phyloP scores from a whole-genome alignment of 2,888 invertebrate genomes.

The Drosophila yooni region DNA sequence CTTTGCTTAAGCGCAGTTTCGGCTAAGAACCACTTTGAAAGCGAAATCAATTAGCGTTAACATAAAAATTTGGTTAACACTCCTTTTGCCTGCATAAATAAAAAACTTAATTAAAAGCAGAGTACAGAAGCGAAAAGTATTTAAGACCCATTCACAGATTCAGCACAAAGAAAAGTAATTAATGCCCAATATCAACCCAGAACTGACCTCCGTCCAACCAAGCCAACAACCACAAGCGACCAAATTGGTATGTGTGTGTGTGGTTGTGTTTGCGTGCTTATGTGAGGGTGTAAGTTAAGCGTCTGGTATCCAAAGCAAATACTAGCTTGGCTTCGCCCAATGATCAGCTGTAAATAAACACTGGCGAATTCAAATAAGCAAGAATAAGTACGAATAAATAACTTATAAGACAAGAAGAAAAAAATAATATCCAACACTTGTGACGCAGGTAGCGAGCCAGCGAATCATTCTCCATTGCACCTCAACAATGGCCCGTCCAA shows the following conservation, averaged over 20 bases:
- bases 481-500: constrained; percentile 62
- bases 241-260: constrained; percentile 17
- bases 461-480: constrained; percentile 64
- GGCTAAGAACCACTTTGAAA: constrained; percentile 47
- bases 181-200: constrained; percentile 51
- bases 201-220: constrained; percentile 37
- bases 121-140: constrained; percentile 30
- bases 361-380: constrained; percentile 77
- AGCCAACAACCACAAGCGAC: constrained; percentile 15
- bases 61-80: constrained; percentile 29
- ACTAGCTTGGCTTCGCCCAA: constrained; percentile 42
- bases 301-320: constrained; percentile 51
- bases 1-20: constrained; percentile 33
- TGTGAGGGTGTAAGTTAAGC: constrained; percentile 11
- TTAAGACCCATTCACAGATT: constrained; percentile 12
- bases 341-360: constrained; percentile 79
- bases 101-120: constrained; percentile 73
- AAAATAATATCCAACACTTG: constrained; percentile 25
- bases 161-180: constrained; percentile 65
- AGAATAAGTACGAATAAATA: constrained; percentile 80
- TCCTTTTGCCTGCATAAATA: constrained; percentile 71
- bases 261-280: not conserved
- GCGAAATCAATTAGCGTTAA: constrained; percentile 69
- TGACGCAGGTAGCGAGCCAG: constrained; percentile 36
- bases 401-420: constrained; percentile 68